Evolutionary conservation across 2,888 invertebrate species (phyloP).

Genomic region (Eupithecia exiguata): DNA sequence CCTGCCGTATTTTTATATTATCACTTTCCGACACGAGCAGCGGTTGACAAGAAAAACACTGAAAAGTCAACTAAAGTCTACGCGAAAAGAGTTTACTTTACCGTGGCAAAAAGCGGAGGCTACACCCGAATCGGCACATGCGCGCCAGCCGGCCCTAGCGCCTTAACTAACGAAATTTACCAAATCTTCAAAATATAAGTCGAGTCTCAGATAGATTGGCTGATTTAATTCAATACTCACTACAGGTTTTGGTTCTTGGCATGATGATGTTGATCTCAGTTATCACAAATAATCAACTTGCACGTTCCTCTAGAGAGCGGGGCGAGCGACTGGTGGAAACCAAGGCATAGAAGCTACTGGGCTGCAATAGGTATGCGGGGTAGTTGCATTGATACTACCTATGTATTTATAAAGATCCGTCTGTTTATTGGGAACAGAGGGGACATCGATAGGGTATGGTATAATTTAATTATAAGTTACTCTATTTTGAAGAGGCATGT

Average conservation of each 20-base stretch:
- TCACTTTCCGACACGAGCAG: background rate
- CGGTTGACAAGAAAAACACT: background rate
- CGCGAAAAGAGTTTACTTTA: background rate
- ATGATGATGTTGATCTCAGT: background rate
- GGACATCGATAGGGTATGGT: background rate
- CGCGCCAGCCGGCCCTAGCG: background rate
- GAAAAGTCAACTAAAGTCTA: background rate
- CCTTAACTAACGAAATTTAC: background rate
- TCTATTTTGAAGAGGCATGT: no score
- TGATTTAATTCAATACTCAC: background rate
- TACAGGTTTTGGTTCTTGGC: background rate
- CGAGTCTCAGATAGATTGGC: background rate
- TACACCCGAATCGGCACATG: constrained; percentile 1
- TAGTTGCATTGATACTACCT: background rate
- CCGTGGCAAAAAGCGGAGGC: background rate
- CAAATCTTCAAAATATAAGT: background rate
- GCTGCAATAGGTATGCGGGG: constrained; percentile 4
- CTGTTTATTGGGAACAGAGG: background rate
- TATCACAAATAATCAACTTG: background rate
- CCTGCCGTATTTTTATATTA: background rate
- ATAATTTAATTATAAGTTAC: no score
- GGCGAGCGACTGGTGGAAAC: background rate
- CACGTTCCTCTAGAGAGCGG: background rate
- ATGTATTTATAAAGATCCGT: background rate
- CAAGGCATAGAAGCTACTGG: background rate